Percentiles rank a stretch among this genome's conserved stretches.
Evolutionary conservation across 2,888 invertebrate species (phyloP).

Genomic region (Andrena minutula): DNA sequence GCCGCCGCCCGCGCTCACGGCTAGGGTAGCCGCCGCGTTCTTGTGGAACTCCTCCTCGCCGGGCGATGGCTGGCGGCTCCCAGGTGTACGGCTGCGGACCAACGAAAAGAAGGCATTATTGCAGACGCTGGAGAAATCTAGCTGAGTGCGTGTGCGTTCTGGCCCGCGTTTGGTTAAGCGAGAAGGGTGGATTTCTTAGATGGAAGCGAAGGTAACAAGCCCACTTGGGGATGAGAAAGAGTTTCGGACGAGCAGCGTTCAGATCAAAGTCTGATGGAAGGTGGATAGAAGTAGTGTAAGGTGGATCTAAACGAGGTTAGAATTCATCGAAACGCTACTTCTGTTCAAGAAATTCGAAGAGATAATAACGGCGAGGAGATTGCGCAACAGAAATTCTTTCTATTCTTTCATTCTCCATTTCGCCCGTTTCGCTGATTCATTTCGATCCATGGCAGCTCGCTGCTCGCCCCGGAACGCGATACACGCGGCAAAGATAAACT

Average conservation of each 20-base stretch:
- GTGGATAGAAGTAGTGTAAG: not conserved
- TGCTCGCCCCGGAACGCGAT: slow-evolving; percentile 4
- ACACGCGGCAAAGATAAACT: not conserved
- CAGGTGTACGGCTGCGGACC: slow-evolving; percentile 92
- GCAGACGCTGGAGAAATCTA: not conserved
- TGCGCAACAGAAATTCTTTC: slow-evolving; percentile 21
- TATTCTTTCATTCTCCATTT: slow-evolving; percentile 14
- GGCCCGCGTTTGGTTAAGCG: not conserved
- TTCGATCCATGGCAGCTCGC: slow-evolving; percentile 19
- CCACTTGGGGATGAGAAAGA: too few species aligned
- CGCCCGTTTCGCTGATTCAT: slow-evolving; percentile 23
- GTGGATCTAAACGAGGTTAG: not conserved
- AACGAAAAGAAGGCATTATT: not conserved
- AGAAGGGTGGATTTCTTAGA: not conserved
- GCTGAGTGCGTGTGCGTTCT: not conserved
- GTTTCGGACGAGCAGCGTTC: too few species aligned
- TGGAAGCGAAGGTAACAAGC: too few species aligned
- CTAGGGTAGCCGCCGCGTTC: slow-evolving; percentile 84
- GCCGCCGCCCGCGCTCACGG: slow-evolving; percentile 81
- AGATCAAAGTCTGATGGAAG: too few species aligned
- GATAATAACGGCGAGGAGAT: slow-evolving; percentile 14
- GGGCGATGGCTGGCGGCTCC: slow-evolving; percentile 96
- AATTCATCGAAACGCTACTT: slow-evolving; percentile 7
- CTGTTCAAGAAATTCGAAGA: not conserved
- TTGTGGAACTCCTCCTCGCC: slow-evolving; percentile 92